phyloP scores from a whole-genome alignment of 2,797 vertebrate species.

The Babyrousa celebensis region DNA sequence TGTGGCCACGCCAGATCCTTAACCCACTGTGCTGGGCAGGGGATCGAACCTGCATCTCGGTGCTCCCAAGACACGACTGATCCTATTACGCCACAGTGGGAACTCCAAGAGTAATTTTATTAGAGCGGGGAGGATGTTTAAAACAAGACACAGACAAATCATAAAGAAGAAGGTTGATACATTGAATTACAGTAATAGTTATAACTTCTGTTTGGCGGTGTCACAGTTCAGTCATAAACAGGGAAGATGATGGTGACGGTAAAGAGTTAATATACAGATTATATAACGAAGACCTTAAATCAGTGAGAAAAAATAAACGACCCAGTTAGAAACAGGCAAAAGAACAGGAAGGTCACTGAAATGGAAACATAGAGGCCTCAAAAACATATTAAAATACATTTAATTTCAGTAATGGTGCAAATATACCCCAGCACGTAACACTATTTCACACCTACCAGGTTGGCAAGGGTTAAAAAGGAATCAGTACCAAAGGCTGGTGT shows the following conservation, averaged over 20 bases:
- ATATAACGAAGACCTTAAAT: not conserved
- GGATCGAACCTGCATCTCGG: too few relatives aligned
- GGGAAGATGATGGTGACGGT: not conserved
- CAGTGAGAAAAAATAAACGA: not conserved
- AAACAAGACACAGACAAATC: conserved; percentile 21
- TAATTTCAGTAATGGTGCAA: not conserved
- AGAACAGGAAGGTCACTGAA: conserved; percentile 23
- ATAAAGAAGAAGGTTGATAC: conserved; percentile 43
- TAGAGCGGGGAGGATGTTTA: not conserved
- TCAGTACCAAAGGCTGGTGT: not conserved
- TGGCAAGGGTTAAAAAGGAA: conserved; percentile 35
- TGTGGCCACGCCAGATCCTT: too few relatives aligned
- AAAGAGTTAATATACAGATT: not conserved
- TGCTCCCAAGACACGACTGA: too few relatives aligned
- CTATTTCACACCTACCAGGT: not conserved
- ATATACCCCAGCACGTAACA: not conserved
- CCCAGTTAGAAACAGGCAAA: conserved; percentile 10
- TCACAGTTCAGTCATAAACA: conserved; percentile 11
- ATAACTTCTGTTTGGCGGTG: not conserved
- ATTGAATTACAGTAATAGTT: not conserved
- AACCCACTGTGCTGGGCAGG: too few relatives aligned
- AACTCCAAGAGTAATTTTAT: not conserved
- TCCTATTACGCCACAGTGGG: too few relatives aligned
- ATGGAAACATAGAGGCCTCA: not conserved
- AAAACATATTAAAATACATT: conserved; percentile 21